Conservation (phyloP, 1,140 invertebrate genomes). For the Pantala flavescens region DNA sequence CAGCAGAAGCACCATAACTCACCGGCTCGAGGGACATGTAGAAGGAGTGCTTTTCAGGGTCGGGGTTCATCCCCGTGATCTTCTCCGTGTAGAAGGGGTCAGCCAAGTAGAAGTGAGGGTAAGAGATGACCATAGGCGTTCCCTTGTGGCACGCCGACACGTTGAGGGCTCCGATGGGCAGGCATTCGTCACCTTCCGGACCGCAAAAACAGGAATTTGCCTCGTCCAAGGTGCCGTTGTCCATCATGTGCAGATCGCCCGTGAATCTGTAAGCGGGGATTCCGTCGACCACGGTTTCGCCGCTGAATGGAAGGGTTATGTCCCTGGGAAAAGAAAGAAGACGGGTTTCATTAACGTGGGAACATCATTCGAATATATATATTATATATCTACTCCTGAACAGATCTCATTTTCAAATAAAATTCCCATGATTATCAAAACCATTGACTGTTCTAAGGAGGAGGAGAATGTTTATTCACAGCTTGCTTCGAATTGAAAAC, state of each 20-base stretch:
- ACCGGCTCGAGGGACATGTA: background rate
- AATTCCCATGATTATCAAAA: too few species aligned
- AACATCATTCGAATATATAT: too few species aligned
- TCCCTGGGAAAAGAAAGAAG: background rate
- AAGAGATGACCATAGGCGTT: slow-evolving; percentile 50
- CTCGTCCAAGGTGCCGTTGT: slow-evolving; percentile 54
- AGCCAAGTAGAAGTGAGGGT: slow-evolving; percentile 65
- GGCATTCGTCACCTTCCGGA: slow-evolving; percentile 33
- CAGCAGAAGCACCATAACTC: background rate
- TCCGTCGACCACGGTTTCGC: slow-evolving; percentile 30
- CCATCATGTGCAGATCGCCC: slow-evolving; percentile 47
- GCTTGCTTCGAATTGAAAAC: too few species aligned
- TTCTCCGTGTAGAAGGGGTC: slow-evolving; percentile 50
- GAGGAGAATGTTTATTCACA: too few species aligned
- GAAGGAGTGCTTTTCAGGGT: background rate
- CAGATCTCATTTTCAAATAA: too few species aligned
- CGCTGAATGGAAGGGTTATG: background rate
- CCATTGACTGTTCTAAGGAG: too few species aligned
- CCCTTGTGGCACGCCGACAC: slow-evolving; percentile 38
- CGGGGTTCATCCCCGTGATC: slow-evolving; percentile 31
- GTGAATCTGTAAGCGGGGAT: slow-evolving; percentile 48
- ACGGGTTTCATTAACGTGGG: too few species aligned
- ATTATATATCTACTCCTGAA: too few species aligned
- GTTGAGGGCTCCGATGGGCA: slow-evolving; percentile 35
- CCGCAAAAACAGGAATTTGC: slow-evolving; percentile 60